Conservation (phyloP, 2,113 vertebrate species). For the Brienomyrus longianalis region DNA sequence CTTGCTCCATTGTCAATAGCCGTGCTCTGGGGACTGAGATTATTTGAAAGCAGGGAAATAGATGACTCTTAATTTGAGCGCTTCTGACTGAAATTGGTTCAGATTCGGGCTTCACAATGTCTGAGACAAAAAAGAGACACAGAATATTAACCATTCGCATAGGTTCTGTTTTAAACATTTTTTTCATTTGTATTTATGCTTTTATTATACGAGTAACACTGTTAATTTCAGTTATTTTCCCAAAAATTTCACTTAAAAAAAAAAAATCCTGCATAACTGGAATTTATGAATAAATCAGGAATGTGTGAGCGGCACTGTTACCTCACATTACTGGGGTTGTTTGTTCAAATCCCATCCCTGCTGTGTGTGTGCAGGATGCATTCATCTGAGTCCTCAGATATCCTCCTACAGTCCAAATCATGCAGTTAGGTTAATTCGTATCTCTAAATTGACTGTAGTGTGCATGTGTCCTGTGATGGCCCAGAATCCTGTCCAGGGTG, state of each 20-base stretch:
- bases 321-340: background rate
- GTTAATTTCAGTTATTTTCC: background rate
- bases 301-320: background rate
- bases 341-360: background rate
- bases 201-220: background rate
- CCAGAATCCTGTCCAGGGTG: too few relatives aligned
- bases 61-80: conserved; percentile 11
- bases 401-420: background rate
- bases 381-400: background rate
- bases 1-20: conserved; percentile 14
- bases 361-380: background rate
- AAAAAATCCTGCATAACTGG: background rate
- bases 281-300: background rate
- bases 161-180: background rate
- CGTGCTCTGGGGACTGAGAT: conserved; percentile 11
- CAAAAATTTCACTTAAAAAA: background rate
- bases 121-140: background rate
- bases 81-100: conserved; percentile 15
- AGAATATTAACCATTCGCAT: background rate
- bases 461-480: background rate
- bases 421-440: background rate
- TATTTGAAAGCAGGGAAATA: conserved; percentile 13
- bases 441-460: background rate
- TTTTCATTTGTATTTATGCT: background rate
- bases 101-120: background rate